Percentiles rank a stretch among this genome's conserved stretches.
Conservation (phyloP, 2,113 vertebrate genomes). For the Gallinago media region DNA sequence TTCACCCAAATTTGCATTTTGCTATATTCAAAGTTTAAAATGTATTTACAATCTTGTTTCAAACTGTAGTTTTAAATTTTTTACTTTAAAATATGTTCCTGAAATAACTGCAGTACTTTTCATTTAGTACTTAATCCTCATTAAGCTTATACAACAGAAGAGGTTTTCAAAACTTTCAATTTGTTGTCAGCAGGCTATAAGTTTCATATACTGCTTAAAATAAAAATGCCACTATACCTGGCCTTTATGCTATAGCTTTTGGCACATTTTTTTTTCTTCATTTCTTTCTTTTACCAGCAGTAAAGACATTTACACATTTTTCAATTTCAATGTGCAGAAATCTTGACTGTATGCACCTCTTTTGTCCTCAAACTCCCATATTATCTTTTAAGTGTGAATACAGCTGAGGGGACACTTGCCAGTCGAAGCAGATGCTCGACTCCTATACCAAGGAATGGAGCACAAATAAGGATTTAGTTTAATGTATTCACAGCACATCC, state of each 20-base stretch:
- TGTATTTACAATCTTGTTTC: not conserved
- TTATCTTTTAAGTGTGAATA: not conserved
- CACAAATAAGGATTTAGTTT: not conserved
- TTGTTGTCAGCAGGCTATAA: not conserved
- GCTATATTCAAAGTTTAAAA: not conserved
- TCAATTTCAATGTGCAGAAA: not conserved
- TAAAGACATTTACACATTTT: not conserved
- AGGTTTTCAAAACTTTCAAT: not conserved
- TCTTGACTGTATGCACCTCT: not conserved
- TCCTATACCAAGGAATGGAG: not conserved
- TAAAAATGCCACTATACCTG: not conserved
- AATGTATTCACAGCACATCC: not conserved
- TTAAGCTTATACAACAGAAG: not conserved
- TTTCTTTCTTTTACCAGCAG: not conserved
- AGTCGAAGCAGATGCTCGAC: conserved; percentile 41
- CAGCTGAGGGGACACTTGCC: conserved; percentile 47
- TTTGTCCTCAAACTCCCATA: not conserved
- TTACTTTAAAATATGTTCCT: not conserved
- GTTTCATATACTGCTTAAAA: not conserved
- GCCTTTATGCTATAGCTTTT: not conserved
- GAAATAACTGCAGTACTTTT: not conserved
- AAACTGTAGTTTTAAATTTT: not conserved
- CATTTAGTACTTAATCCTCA: not conserved
- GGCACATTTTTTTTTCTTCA: not conserved
- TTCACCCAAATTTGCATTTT: not conserved